Conservation (phyloP, 2,113 vertebrate genomes). For the Mus pahari region DNA sequence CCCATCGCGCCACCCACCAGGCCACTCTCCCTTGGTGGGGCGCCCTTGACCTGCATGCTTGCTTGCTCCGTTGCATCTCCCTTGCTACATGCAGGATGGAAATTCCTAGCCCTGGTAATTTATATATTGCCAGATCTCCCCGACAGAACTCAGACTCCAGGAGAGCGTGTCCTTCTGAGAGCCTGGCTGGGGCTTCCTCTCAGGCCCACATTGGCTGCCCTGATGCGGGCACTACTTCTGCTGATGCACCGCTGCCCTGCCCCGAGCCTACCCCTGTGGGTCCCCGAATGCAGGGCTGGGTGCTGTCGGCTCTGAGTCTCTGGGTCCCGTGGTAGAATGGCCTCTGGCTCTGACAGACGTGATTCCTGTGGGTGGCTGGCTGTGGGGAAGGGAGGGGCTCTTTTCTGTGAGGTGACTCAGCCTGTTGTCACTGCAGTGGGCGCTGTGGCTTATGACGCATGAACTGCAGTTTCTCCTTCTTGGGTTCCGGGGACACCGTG, state of each 20-base stretch:
- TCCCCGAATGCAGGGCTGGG: background rate
- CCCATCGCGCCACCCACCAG: too few relatives aligned
- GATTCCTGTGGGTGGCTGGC: background rate
- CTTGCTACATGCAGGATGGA: rapidly evolving
- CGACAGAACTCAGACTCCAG: background rate
- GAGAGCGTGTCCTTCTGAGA: background rate
- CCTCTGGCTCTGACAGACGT: background rate
- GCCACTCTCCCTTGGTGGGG: rapidly evolving
- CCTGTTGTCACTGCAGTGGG: background rate
- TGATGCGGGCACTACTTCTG: background rate
- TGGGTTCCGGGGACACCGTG: background rate
- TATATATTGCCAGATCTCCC: rapidly evolving
- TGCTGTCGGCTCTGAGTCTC: background rate
- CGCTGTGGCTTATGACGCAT: background rate
- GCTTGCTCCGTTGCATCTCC: background rate
- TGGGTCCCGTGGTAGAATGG: background rate
- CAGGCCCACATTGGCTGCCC: background rate
- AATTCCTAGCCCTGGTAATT: rapidly evolving
- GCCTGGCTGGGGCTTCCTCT: background rate
- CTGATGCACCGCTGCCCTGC: background rate
- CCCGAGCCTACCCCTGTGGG: rapidly evolving
- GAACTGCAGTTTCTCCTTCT: background rate
- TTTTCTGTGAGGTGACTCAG: conserved; percentile 57
- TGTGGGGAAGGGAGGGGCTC: conserved; percentile 1
- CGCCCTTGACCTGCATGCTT: rapidly evolving